Base-by-base conservation (phyloP, 2,888 invertebrate genomes). In the Orthonychiurus folsomi region DNA sequence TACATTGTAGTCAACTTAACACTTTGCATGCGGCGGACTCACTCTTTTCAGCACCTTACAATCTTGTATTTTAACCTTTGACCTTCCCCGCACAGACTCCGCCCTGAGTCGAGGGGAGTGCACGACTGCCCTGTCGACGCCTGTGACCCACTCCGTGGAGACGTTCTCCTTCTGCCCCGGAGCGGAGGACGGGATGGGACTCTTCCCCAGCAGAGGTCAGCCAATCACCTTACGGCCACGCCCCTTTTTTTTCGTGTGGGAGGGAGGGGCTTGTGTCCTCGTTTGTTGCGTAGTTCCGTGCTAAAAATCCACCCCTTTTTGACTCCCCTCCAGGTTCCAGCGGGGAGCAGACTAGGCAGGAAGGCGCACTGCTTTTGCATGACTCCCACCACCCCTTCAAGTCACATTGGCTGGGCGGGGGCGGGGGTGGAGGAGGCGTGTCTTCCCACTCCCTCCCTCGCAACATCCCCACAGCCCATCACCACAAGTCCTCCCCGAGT, bases 401-500 rank as follows among this genome's bases (percentile, higher is more conserved):
- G 15, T 37, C 37, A 37, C 37, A 5, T 37, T 37, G 37, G 37
- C 37, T 52, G 5, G 52, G 52, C 52, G 52, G 20, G 21, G 24
- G 52, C 5, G n/a, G n/a, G 5, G 52, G 5, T 9, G 9, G 5
- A 20, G 52, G 9, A 9, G 52, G 52, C 5, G n/a, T 27, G 50
- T 23, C 47, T n/a, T 50, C 59, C 3, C 59, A 59, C 26, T 59
- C 59, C 15, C 59, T 59, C 23, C 59, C 59, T 23, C 21, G 59
- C 24, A 59, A 27, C 3, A 56, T 25, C 20, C 20, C n/a, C 5
- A 20, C 56, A 18, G 20, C 27, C 26, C 18, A 27, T 20, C 56
- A 56, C 28, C 71, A 72, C 66, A 71, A 71, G 69, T 70, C 70
- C 71, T 71, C 71, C 66, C 71, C 70, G 67, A 72, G 71, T 67